Evolutionary conservation across 2,888 invertebrate species (phyloP).

Genomic region (Drosophila sordidula): DNA sequence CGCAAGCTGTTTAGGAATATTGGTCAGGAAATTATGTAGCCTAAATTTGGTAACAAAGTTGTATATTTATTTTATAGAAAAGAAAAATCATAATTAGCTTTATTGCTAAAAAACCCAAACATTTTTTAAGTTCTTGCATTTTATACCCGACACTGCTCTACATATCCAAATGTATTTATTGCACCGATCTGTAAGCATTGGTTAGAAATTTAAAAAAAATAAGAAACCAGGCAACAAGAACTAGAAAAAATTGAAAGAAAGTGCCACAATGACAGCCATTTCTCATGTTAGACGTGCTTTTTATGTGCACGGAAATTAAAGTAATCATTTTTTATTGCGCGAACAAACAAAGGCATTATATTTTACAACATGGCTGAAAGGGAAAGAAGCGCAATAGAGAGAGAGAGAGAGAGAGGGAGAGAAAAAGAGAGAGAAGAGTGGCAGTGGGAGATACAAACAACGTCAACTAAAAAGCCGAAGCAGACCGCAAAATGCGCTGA

Average conservation of each 20-base stretch:
- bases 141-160: too few relatives aligned
- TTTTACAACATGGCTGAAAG: conserved; percentile 56
- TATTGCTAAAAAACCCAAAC: too few relatives aligned
- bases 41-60: too few relatives aligned
- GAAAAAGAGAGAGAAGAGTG: not conserved
- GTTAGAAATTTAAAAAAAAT: not conserved
- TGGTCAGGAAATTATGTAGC: too few relatives aligned
- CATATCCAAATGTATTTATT: not conserved
- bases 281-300: conserved; percentile 76
- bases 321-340: conserved; percentile 80
- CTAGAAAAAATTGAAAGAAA: conserved; percentile 29
- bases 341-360: conserved; percentile 80
- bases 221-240: not conserved
- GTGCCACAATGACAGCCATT: conserved; percentile 71
- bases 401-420: not conserved
- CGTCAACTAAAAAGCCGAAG: conserved; percentile 30
- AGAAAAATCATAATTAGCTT: too few relatives aligned
- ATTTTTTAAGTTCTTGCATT: too few relatives aligned
- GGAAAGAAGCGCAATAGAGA: too few relatives aligned
- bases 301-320: conserved; percentile 78
- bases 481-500: conserved; percentile 70
- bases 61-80: too few relatives aligned
- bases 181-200: conserved; percentile 15
- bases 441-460: not conserved
- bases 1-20: too few relatives aligned